Conservation (phyloP, 2,113 vertebrate genomes). For the Acrocephalus arundinaceus region DNA sequence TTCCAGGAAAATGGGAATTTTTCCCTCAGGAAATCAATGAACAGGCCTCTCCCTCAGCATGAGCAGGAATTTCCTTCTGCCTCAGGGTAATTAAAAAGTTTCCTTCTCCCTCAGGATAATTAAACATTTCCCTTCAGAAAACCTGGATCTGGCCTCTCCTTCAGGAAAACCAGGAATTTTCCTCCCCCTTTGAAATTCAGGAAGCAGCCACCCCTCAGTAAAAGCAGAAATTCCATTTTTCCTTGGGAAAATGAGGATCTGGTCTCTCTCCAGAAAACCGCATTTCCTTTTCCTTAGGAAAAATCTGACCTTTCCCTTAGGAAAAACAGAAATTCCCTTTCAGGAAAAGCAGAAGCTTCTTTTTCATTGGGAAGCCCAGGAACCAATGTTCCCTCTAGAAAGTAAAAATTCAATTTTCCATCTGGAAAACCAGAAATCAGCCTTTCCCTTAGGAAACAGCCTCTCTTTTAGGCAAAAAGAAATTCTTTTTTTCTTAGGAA, state of each 20-base stretch:
- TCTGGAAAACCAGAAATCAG: neutral
- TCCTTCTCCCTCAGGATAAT: neutral
- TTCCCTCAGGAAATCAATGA: neutral
- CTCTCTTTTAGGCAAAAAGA: neutral
- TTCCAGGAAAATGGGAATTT: neutral
- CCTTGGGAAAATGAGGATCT: neutral
- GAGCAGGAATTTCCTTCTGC: neutral
- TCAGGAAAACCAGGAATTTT: neutral
- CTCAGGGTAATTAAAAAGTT: neutral
- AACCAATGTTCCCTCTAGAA: neutral
- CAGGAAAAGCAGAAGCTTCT: neutral
- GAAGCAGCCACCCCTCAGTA: neutral
- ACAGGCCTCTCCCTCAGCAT: rapidly evolving
- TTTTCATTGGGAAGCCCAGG: neutral
- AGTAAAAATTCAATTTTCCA: neutral
- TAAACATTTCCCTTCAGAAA: neutral
- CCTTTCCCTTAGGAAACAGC: neutral
- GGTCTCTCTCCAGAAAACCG: neutral
- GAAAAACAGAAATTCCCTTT: neutral
- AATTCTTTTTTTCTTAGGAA: neutral
- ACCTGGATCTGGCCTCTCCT: rapidly evolving
- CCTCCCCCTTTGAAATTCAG: neutral
- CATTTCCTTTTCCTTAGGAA: neutral
- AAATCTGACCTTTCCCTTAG: neutral
- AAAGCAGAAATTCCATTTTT: neutral